Base-by-base conservation (phyloP, 2,797 vertebrate genomes). In the Anabacerthia variegaticeps region DNA sequence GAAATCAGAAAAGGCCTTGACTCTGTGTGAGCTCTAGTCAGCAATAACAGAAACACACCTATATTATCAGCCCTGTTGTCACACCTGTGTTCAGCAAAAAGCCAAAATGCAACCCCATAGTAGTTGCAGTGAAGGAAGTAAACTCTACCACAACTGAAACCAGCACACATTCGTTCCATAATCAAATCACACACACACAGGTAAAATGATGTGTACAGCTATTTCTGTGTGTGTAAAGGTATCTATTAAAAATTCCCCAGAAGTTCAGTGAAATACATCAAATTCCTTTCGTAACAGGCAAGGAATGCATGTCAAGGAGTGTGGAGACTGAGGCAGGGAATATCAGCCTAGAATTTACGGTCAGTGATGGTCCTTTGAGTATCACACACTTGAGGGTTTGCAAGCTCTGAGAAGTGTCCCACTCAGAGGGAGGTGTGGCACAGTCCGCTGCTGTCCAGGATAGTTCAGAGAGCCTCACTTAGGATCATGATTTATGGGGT, bases 221-320 rank as follows among this genome's bases (percentile, higher is more conserved):
- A 52, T 34, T 66, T 44, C n/a, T 30, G 2, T 44, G 19, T 66
- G n/a, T 21, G 24, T 12, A 80, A 66, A 51, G 5, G 22, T 14
- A 52, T 20, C 37, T 44, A 66, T 8, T 16, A 39, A 52, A 80
- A 73, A 46, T 34, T 73, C 11, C 10, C 7, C 16, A 52, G 28
- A 21, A 24, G 10, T 58, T 66, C 14, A 66, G n/a, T n/a, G 37
- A 58, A 58, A 30, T 20, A 51, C 10, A 34, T 72, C 20, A 80
- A 73, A 34, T 30, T 21, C 1, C 0, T 51, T 73, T 66, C n/a
- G 24, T 9, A 24, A 39, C 24, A 52, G 52, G 11, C 23, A 58
- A 28, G 9, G 3, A 0, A 1, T n/a, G 23, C 6, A 37, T 37
- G 20, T 39, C 11, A 28, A 34, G 11, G 44, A 34, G 3, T 17